Evolutionary conservation across 2,113 vertebrate genomes (phyloP), one percentile per base, ranked within the genome.

Genomic region (Baryphthengus martii): DNA sequence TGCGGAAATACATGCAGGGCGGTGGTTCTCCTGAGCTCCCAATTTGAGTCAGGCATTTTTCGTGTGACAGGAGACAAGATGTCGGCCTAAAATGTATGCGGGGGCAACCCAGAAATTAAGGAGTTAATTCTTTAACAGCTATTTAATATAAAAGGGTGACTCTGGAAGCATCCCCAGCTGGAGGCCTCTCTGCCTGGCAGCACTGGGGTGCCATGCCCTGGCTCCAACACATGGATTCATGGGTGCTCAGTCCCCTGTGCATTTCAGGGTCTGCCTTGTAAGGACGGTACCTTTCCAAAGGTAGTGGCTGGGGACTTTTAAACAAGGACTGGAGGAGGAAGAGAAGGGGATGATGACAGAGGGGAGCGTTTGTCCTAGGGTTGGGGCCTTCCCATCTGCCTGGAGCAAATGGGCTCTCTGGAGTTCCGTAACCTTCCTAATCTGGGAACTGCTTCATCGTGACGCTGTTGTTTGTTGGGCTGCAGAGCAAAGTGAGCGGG

Each of bases 1-100:
- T 59, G 0, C 9, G 63, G 76, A 81, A 61, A 40, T 45, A 3
- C 0, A 0, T 21, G 14, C 1, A 0, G 3, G 53, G 20, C 4
- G 1, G 17, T 13, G 49, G 1, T 33, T 84, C 29, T 70, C 63
- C 42, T 52, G 37, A 6, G 31, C 63, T 56, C 62, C 35, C 3
- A 1, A 1, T 65, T 9, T 11, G 12, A 80, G n/a, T 50, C 4
- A 1, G 42, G 42, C 5, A 2, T 16, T 28, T 76, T 39, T 23
- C 33, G 19, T 65, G 49, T 53, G 25, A 28, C 11, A 9, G 18
- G 62, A 24, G 39, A 10, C 33, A 26, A 63, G 18, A 66, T 29
- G 31, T 10, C 56, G 45, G 23, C 19, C 31, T 56, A 44, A 6
- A 29, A 2, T 6, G 9, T 24, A 0, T 24, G 11, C 18, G 47